phyloP scores from a whole-genome alignment of 1,140 invertebrate species.

The Drosophila subobscura region DNA sequence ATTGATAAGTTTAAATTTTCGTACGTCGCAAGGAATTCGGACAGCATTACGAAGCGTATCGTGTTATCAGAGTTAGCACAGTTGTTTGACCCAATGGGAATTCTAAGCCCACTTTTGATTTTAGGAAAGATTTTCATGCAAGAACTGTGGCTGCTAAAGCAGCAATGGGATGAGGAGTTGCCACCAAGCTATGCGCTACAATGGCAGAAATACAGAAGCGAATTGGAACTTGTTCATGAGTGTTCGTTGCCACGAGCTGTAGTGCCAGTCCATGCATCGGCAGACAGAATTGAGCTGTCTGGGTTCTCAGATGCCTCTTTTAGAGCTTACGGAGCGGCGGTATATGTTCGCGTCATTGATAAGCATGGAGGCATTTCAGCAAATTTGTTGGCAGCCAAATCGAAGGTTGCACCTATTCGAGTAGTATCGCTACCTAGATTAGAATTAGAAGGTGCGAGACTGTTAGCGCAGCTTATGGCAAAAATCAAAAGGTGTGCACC shows the following conservation, averaged over 20 bases:
- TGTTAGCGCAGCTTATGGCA: not conserved
- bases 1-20: not conserved
- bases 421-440: not conserved
- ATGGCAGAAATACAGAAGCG: too few relatives aligned
- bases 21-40: not conserved
- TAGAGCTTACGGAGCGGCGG: too few relatives aligned
- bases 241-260: too few relatives aligned
- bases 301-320: too few relatives aligned
- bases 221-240: too few relatives aligned
- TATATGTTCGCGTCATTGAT: too few relatives aligned
- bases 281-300: too few relatives aligned
- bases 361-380: too few relatives aligned
- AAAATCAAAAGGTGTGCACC: not conserved
- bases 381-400: not conserved
- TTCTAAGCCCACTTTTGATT: slow-evolving; percentile 12
- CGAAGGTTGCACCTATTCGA: not conserved
- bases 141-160: slow-evolving; percentile 14
- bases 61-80: slow-evolving; percentile 23
- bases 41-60: not conserved
- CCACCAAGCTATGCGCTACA: too few relatives aligned
- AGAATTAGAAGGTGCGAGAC: not conserved
- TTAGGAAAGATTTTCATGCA: slow-evolving; percentile 21
- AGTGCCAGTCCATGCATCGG: too few relatives aligned
- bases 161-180: too few relatives aligned
- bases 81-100: slow-evolving; percentile 15